Base-by-base conservation (phyloP, 2,888 invertebrate species). In the Litoditis marina region DNA sequence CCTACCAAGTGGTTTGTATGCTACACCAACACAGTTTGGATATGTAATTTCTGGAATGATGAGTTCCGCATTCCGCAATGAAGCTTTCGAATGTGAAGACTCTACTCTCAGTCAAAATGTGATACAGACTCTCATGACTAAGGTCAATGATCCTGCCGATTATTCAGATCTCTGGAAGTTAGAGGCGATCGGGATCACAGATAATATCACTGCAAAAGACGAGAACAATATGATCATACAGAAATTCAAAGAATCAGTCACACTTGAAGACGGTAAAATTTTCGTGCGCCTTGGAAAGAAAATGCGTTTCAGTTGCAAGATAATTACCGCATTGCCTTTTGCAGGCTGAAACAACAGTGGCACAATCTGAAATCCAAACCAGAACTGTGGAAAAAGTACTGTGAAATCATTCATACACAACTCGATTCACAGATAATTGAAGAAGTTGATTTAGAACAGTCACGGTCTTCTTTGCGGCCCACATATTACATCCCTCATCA, bases 401-500 rank as follows among this genome's bases (percentile, higher is more conserved):
- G 27, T 16, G 46, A 52, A 0, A 63, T 58, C n/a, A 54, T 68
- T 25, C 3, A 42, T 2, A 52, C 66, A 7, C 69, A 69, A 52
- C 44, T 68, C 6, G 19, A 53, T 19, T 11, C 19, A 0, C 66
- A 25, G 8, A 69, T 71, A 46, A 60, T 69, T 22, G 71, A 74
- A 46, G 5, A 22, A 4, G 70, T 72, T 1, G 19, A n/a, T 5
- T 53, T 65, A 6, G 63, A n/a, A n/a, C n/a, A n/a, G n/a, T n/a
- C n/a, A n/a, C n/a, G 60, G 19, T 34, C 22, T 0, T 1, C 19
- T 13, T 46, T 49, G 42, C 44, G 54, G 11, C 31, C n/a, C 0
- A 53, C 60, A 19, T 69, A 69, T 44, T 74, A 71, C 49, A 30
- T 74, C 0, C 54, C 66, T n/a, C 74, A 75, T 44, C 76, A 68